These are phyloP conservation scores for Dromiciops gliroides DNA, from an alignment of 2,113 vertebrate genomes.

Conservation along the genomic window DNA sequence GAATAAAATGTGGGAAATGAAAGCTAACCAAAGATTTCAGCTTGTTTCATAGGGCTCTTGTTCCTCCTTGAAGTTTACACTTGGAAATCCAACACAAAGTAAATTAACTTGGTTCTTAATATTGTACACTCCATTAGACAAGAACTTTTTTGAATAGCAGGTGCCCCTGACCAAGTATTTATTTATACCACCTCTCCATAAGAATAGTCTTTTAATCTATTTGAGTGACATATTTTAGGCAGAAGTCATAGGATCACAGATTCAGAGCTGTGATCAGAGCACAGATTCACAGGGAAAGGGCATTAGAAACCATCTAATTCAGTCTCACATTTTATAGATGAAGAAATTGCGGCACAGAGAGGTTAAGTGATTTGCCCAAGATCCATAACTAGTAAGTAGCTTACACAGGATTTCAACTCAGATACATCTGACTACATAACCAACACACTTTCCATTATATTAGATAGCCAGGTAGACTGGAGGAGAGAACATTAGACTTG, in stretches of 20 bases:
- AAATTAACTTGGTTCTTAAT: background rate
- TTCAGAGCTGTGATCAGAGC: no score
- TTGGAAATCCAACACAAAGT: background rate
- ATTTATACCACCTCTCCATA: background rate
- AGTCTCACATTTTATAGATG: background rate
- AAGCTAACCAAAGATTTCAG: background rate
- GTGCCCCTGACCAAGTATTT: background rate
- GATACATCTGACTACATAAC: background rate
- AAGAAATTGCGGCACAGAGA: background rate
- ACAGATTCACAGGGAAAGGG: no score
- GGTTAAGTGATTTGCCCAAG: background rate
- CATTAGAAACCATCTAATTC: no score
- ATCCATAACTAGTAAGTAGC: background rate
- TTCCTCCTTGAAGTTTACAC: background rate
- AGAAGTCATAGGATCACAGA: background rate
- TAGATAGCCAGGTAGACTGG: no score
- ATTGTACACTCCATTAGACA: background rate
- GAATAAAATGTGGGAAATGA: background rate
- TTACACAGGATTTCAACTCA: background rate
- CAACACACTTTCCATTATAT: background rate
- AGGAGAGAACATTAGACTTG: background rate
- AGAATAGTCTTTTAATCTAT: background rate
- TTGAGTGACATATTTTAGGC: background rate
- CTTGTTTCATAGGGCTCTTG: background rate
- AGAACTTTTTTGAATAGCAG: background rate